Evolutionary conservation across 2,797 vertebrate species (phyloP).

Genomic region (Alauda arvensis): DNA sequence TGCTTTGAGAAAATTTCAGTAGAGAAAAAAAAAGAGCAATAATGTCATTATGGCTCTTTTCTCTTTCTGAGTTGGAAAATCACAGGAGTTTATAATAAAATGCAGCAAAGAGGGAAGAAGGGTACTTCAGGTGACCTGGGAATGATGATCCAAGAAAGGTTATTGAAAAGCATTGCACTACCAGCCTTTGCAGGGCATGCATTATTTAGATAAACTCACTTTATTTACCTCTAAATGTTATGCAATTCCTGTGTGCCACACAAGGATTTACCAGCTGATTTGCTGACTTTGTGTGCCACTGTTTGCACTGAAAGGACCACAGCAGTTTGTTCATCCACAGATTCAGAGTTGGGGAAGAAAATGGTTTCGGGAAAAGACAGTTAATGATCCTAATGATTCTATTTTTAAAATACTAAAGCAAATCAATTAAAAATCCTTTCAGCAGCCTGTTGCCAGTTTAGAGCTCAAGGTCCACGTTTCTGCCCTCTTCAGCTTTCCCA

Average conservation of each 20-base stretch:
- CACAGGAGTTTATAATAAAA: not conserved
- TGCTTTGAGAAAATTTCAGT: slow-evolving; percentile 18
- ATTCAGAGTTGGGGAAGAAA: not conserved
- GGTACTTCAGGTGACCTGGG: not conserved
- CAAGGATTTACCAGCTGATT: not conserved
- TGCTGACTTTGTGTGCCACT: not conserved
- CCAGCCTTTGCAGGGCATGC: not conserved
- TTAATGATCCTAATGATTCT: not conserved
- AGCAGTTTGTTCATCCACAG: not conserved
- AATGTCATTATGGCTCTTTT: not conserved
- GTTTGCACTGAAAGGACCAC: not conserved
- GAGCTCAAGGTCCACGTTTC: not conserved
- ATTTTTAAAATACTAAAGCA: not conserved
- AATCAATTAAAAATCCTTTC: not conserved
- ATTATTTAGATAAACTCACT: slow-evolving; percentile 1
- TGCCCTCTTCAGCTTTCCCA: not conserved
- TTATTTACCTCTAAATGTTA: not conserved
- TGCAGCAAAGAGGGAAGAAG: not conserved
- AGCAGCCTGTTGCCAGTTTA: not conserved
- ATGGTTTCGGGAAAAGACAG: not conserved
- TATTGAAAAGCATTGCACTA: not conserved
- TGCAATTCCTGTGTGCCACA: not conserved
- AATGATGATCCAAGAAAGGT: not conserved
- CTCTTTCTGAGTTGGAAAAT: not conserved
- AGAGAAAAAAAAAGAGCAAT: not conserved